A percentile compares a stretch with the other conserved stretches of the same genome.
Conservation (phyloP, 1,140 invertebrate genomes). For the Drosophila navojoa region DNA sequence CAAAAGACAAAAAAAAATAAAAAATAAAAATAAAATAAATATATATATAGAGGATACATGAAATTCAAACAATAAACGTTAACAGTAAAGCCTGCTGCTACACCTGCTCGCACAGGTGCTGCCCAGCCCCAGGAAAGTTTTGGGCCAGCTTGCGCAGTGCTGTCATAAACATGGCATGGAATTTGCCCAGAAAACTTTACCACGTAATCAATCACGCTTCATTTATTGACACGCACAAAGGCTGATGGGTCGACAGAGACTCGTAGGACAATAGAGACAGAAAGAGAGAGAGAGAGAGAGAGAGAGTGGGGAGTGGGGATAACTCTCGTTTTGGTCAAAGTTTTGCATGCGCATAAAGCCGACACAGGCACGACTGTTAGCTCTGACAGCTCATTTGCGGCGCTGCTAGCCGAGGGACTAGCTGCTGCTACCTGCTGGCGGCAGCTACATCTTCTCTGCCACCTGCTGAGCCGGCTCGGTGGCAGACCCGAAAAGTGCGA, state of each 20-base stretch:
- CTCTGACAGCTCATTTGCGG: constrained; percentile 64
- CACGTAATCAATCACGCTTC: constrained; percentile 79
- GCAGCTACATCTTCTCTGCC: neutral
- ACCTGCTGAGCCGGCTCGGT: constrained; percentile 21
- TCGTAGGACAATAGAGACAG: constrained; percentile 11
- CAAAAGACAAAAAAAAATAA: constrained; percentile 11
- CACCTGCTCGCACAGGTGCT: constrained; percentile 13
- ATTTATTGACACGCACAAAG: constrained; percentile 79
- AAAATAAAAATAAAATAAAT: neutral
- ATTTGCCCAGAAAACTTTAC: constrained; percentile 69
- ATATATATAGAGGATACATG: constrained; percentile 52
- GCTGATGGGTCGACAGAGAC: constrained; percentile 45
- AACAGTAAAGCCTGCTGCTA: constrained; percentile 35
- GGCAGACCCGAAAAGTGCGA: constrained; percentile 35
- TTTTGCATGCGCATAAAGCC: constrained; percentile 64
- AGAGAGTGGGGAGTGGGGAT: too few species aligned
- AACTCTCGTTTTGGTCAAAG: constrained; percentile 30
- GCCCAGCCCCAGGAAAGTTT: constrained; percentile 1
- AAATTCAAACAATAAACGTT: constrained; percentile 73
- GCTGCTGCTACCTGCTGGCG: neutral
- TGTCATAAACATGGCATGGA: constrained; percentile 59
- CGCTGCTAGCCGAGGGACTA: neutral
- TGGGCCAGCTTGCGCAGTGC: neutral
- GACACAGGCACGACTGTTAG: constrained; percentile 33
- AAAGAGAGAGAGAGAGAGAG: neutral